phyloP scores from a whole-genome alignment of 2,113 vertebrate genomes.

The Tachycineta bicolor region DNA sequence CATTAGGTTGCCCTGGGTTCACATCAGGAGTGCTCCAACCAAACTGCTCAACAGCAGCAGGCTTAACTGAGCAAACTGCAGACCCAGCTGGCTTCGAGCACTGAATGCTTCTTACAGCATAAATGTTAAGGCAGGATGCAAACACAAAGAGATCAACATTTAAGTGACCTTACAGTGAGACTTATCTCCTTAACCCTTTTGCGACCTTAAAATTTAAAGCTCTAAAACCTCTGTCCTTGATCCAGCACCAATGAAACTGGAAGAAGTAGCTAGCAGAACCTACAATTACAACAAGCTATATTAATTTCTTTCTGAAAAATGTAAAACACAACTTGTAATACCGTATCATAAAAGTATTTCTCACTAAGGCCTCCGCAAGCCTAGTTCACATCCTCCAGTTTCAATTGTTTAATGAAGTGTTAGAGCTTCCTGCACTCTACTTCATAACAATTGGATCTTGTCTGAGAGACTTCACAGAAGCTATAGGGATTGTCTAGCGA shows the following conservation, averaged over 20 bases:
- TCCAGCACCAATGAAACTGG: not conserved
- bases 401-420: not conserved
- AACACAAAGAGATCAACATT: not conserved
- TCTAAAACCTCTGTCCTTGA: not conserved
- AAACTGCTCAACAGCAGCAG: not conserved
- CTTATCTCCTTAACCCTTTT: not conserved
- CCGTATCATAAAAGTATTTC: not conserved
- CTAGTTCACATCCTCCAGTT: not conserved
- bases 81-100: not conserved
- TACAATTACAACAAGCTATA: not conserved
- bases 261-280: not conserved
- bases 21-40: not conserved
- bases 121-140: not conserved
- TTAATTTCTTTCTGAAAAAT: not conserved
- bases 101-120: not conserved
- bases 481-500: not conserved
- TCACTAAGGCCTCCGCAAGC: not conserved
- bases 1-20: not conserved
- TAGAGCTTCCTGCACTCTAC: not conserved
- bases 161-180: not conserved
- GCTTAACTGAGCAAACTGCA: not conserved
- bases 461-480: not conserved
- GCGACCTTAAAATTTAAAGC: not conserved
- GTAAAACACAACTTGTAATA: not conserved
- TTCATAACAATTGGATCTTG: not conserved